A percentile compares a stretch with the other conserved stretches of the same genome.
These are phyloP conservation scores for Heteractis magnifica DNA, from an alignment of 92 coral and sea anemone species.

Conservation along the genomic window DNA sequence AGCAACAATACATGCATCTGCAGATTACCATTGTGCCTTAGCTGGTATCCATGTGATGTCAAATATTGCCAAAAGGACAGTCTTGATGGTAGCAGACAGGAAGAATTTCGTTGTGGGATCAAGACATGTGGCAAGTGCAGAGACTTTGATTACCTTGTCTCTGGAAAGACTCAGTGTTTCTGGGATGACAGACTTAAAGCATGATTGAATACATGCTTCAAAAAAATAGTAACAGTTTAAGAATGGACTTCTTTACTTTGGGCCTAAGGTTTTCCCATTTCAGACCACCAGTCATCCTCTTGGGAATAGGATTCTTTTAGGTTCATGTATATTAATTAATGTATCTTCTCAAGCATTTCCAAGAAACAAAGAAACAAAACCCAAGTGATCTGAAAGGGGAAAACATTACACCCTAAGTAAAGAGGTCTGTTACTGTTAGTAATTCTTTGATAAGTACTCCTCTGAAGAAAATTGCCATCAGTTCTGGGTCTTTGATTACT, in stretches of 20 bases:
- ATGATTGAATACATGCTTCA: background rate
- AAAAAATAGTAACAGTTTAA: background rate
- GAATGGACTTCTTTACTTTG: background rate
- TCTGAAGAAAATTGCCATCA: too few species aligned
- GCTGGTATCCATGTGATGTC: slow-evolving; percentile 95
- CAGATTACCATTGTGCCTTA: slow-evolving; percentile 69
- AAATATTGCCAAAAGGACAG: slow-evolving; percentile 78
- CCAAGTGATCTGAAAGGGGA: too few species aligned
- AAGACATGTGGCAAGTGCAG: slow-evolving; percentile 96
- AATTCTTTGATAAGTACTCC: too few species aligned
- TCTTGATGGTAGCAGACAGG: slow-evolving; percentile 49
- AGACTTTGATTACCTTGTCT: slow-evolving; percentile 76
- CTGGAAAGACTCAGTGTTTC: slow-evolving; percentile 74
- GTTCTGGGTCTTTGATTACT: too few species aligned
- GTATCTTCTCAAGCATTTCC: too few species aligned
- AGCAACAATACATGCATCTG: slow-evolving; percentile 70
- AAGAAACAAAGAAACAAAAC: too few species aligned
- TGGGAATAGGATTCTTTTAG: too few species aligned
- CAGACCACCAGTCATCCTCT: too few species aligned
- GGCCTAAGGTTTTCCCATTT: too few species aligned
- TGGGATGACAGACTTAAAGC: slow-evolving; percentile 66
- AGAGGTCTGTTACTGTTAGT: too few species aligned
- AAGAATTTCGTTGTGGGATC: slow-evolving; percentile 89
- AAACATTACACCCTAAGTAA: too few species aligned
- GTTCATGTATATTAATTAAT: too few species aligned